These are phyloP conservation scores for Neodiprion virginianus DNA, from an alignment of 1,140 invertebrate genomes.

Conservation along the genomic window DNA sequence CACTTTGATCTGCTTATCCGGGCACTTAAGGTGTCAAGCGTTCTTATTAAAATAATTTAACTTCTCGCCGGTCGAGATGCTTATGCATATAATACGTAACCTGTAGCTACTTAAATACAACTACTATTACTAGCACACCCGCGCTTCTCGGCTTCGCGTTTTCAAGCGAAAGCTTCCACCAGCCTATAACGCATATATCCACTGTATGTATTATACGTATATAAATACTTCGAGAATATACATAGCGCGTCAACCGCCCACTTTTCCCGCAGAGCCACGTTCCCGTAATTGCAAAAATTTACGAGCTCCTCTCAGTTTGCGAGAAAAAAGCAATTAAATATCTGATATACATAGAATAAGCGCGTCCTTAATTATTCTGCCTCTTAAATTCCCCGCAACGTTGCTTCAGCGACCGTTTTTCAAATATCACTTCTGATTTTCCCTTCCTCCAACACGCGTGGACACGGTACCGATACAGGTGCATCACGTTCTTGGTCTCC, in stretches of 20 bases:
- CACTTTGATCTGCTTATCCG: constrained; percentile 49
- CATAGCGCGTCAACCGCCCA: not conserved
- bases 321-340: not conserved
- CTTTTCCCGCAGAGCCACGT: not conserved
- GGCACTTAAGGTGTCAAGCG: constrained; percentile 46
- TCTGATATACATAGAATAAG: not conserved
- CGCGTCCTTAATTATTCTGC: too few species aligned
- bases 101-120: not conserved
- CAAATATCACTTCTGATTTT: not conserved
- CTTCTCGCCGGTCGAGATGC: constrained; percentile 10
- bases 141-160: constrained; percentile 20
- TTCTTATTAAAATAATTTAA: constrained; percentile 51
- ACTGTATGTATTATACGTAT: not conserved
- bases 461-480: not conserved
- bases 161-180: not conserved
- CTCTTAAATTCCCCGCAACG: too few species aligned
- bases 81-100: too few species aligned
- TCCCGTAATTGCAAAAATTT: constrained; percentile 2
- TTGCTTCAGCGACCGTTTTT: too few species aligned
- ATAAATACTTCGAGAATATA: not conserved
- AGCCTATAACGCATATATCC: not conserved
- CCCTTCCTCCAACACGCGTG: not conserved
- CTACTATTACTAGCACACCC: constrained; percentile 24
- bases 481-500: not conserved
- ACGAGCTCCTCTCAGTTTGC: not conserved